phyloP scores from a whole-genome alignment of 2,797 vertebrate species.

The Parambassis ranga region DNA sequence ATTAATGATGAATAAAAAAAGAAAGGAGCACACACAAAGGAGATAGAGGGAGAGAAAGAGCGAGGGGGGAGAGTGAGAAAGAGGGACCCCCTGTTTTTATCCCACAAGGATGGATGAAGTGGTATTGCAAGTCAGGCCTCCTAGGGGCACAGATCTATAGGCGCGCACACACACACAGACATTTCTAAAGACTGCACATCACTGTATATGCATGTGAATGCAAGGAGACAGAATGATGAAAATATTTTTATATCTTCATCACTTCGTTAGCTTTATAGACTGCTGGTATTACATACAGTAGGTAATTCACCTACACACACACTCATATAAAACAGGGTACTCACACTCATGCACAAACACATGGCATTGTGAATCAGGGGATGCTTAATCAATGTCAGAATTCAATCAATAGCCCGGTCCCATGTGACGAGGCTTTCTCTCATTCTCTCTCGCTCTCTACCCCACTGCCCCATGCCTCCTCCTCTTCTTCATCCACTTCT shows the following conservation, averaged over 20 bases:
- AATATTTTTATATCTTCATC: constrained; percentile 17
- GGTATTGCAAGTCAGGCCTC: constrained; percentile 67
- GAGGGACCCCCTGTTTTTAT: constrained; percentile 33
- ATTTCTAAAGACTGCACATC: constrained; percentile 11
- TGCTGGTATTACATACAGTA: not conserved
- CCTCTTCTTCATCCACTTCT: constrained; percentile 27
- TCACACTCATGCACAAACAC: constrained; percentile 51
- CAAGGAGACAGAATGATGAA: constrained; percentile 21
- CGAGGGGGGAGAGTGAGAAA: not conserved
- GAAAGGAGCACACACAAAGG: constrained; percentile 73
- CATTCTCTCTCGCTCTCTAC: constrained; percentile 14
- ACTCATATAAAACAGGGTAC: constrained; percentile 17
- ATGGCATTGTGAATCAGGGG: constrained; percentile 77
- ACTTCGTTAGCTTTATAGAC: constrained; percentile 14
- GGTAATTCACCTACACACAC: constrained; percentile 9
- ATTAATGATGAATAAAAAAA: constrained; percentile 71
- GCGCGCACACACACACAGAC: constrained; percentile 6
- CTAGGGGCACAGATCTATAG: constrained; percentile 49
- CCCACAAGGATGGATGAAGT: constrained; percentile 65
- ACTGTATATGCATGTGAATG: constrained; percentile 19
- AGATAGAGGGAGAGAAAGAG: constrained; percentile 42
- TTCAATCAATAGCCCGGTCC: constrained; percentile 80
- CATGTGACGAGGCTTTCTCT: constrained; percentile 60
- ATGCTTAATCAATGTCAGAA: constrained; percentile 84
- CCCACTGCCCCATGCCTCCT: constrained; percentile 24